These are phyloP conservation scores for Tinea pellionella DNA, from an alignment of 2,888 invertebrate species.

Conservation along the genomic window DNA sequence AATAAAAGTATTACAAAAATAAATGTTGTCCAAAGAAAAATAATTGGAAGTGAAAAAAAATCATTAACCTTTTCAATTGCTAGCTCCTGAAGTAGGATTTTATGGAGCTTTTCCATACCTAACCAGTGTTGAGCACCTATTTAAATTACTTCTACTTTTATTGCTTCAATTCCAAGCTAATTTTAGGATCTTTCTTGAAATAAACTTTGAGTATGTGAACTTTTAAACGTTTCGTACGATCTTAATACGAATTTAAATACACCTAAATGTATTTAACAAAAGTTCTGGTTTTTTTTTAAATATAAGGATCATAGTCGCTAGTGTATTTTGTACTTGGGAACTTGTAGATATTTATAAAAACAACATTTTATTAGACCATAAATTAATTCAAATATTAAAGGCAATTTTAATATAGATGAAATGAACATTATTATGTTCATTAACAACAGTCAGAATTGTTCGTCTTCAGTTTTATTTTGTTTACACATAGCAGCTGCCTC, in stretches of 20 bases:
- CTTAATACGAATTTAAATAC: too few relatives aligned
- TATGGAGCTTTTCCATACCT: not conserved
- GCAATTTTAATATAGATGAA: too few relatives aligned
- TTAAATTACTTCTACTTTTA: slow-evolving; percentile 27
- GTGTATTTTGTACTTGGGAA: too few relatives aligned
- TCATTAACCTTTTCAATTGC: not conserved
- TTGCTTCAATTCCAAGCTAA: slow-evolving; percentile 29
- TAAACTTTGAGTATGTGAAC: not conserved
- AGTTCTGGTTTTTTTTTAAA: too few relatives aligned
- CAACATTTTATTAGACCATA: too few relatives aligned
- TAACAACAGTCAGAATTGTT: not conserved
- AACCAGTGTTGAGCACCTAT: slow-evolving; percentile 25
- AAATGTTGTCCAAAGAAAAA: too few relatives aligned
- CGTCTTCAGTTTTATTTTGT: slow-evolving; percentile 44
- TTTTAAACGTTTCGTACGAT: too few relatives aligned
- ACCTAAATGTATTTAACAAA: too few relatives aligned
- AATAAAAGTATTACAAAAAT: too few relatives aligned
- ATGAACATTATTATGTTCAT: not conserved
- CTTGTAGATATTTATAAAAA: too few relatives aligned
- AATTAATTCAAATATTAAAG: too few relatives aligned
- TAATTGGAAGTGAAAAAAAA: not conserved
- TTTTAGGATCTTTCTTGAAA: not conserved
- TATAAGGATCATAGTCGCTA: too few relatives aligned
- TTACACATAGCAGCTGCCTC: slow-evolving; percentile 50
- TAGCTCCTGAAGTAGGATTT: not conserved